Evolutionary conservation across 2,113 vertebrate genomes (phyloP).

Genomic region (Phodopus roborovskii): DNA sequence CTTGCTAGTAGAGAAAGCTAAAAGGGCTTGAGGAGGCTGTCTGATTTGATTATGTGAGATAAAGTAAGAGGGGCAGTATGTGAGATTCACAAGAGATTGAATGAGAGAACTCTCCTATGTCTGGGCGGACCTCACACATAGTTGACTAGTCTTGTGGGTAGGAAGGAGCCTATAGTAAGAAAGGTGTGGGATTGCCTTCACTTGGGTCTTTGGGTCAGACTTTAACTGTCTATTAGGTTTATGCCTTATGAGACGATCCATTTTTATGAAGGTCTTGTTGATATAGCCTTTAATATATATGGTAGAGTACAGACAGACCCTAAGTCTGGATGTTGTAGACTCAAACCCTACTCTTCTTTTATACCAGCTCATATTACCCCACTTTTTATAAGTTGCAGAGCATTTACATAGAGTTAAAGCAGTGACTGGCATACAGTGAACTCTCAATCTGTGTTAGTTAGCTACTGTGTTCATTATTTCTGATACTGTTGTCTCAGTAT

Average conservation of each 20-base stretch:
- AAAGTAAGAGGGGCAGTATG: not conserved
- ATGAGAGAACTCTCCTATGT: not conserved
- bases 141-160: not conserved
- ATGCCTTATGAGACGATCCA: not conserved
- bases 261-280: not conserved
- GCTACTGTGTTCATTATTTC: not conserved
- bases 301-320: too few species aligned
- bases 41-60: not conserved
- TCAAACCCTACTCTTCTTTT: not conserved
- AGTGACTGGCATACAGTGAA: not conserved
- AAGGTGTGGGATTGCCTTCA: accelerated
- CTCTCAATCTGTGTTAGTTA: too few species aligned
- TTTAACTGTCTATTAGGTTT: not conserved
- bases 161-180: accelerated
- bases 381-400: not conserved
- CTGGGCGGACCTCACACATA: not conserved
- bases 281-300: not conserved
- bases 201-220: not conserved
- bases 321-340: not conserved
- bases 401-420: not conserved
- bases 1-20: not conserved
- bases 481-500: not conserved
- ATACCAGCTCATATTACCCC: accelerated
- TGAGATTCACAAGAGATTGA: not conserved
- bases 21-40: not conserved